These are phyloP conservation scores for Poeciliopsis retropinna DNA, from an alignment of 2,113 vertebrate species.

Conservation along the genomic window DNA sequence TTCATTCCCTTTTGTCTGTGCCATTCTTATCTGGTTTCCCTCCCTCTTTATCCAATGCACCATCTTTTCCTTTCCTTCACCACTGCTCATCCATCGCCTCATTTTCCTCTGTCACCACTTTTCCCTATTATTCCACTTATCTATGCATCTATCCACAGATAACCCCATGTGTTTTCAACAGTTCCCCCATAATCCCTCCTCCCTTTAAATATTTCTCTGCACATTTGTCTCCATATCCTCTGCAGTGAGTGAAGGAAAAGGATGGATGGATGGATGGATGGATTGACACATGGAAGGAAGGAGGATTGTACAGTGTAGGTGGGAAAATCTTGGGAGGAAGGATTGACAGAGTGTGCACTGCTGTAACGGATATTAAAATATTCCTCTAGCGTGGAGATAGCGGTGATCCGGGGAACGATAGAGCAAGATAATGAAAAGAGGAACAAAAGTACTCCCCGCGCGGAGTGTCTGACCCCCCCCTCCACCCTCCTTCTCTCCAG, in stretches of 20 bases:
- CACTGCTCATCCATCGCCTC: constrained; percentile 44
- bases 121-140: constrained; percentile 38
- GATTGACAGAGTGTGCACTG: constrained; percentile 67
- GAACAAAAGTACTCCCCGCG: constrained; percentile 83
- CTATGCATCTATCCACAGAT: constrained; percentile 20
- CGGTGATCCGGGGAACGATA: constrained; percentile 82
- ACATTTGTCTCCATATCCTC: constrained; percentile 38
- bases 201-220: constrained; percentile 34
- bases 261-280: constrained; percentile 14
- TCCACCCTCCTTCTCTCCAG: constrained; percentile 69
- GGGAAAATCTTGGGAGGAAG: constrained; percentile 37
- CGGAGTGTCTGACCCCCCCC: constrained; percentile 75
- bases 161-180: constrained; percentile 35
- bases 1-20: constrained; percentile 40
- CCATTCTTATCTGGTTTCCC: constrained; percentile 43
- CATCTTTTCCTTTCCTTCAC: constrained; percentile 38
- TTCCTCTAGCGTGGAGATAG: constrained; percentile 81
- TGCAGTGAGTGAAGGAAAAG: constrained; percentile 35
- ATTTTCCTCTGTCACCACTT: constrained; percentile 29
- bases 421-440: constrained; percentile 85
- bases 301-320: constrained; percentile 35
- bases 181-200: constrained; percentile 17
- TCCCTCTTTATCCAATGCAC: constrained; percentile 26
- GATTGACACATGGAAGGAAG: constrained; percentile 32
- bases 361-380: constrained; percentile 85